A percentile compares a stretch with the other conserved stretches of the same genome.
phyloP scores from a whole-genome alignment of 2,888 invertebrate species.

The Apodemia hepburni region DNA sequence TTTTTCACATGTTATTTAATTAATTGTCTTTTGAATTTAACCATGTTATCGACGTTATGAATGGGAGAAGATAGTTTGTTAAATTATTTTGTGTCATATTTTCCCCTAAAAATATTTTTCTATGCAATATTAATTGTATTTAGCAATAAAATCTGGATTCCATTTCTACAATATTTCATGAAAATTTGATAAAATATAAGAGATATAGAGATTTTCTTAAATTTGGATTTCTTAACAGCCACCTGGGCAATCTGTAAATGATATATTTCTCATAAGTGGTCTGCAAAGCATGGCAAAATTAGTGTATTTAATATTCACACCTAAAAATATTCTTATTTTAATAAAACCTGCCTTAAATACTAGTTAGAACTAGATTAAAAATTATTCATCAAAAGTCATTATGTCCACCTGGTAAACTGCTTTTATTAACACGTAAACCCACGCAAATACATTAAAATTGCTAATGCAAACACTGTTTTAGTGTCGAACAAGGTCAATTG shows the following conservation, averaged over 20 bases:
- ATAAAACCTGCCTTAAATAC: not conserved
- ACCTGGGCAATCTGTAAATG: not conserved
- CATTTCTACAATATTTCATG: too few species aligned
- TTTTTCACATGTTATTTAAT: too few species aligned
- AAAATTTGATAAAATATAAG: too few species aligned
- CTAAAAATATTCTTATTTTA: not conserved
- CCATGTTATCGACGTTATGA: too few species aligned
- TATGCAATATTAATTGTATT: too few species aligned
- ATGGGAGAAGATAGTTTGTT: too few species aligned
- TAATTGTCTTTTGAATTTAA: too few species aligned
- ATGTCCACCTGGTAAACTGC: conserved; percentile 7
- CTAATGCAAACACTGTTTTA: conserved; percentile 3
- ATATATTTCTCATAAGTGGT: not conserved
- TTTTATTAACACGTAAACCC: conserved; percentile 7
- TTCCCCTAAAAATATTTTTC: too few species aligned
- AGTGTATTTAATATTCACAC: not conserved
- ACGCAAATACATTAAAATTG: conserved; percentile 5
- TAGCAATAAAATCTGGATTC: too few species aligned
- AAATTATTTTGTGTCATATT: too few species aligned
- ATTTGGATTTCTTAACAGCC: too few species aligned
- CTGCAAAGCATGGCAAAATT: not conserved
- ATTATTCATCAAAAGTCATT: conserved; percentile 3
- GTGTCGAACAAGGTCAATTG: not conserved
- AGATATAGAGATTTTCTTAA: too few species aligned
- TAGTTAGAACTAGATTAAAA: not conserved